Percentiles rank a stretch among this genome's conserved stretches.
phyloP scores from a whole-genome alignment of 2,888 invertebrate species.

The Meliscaeva auricollis region DNA sequence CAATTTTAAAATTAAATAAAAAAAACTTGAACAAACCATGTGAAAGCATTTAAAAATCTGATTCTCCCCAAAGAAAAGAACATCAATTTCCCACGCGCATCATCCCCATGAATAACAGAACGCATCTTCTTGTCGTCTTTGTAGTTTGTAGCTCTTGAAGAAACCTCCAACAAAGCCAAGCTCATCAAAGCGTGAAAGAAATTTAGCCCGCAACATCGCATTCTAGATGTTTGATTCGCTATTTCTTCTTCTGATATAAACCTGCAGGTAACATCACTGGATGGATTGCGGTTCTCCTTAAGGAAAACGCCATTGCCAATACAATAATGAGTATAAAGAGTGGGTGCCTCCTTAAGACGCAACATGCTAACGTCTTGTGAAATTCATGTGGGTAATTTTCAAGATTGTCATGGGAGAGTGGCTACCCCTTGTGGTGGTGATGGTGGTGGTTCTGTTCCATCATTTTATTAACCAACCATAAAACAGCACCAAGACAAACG shows the following conservation, averaged over 20 bases:
- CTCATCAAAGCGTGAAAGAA: slow-evolving; percentile 32
- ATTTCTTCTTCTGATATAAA: not conserved
- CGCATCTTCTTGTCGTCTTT: slow-evolving; percentile 18
- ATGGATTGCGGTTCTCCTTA: slow-evolving; percentile 60
- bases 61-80: slow-evolving; percentile 10
- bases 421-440: slow-evolving; percentile 50
- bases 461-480: slow-evolving; percentile 57
- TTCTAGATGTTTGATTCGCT: slow-evolving; percentile 70
- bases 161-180: not conserved
- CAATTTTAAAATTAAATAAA: slow-evolving; percentile 5
- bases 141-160: not conserved
- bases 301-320: slow-evolving; percentile 43
- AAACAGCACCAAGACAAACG: slow-evolving; percentile 53
- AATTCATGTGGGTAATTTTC: slow-evolving; percentile 71
- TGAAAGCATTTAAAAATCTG: slow-evolving; percentile 11
- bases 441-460: slow-evolving; percentile 21
- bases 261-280: not conserved
- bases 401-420: slow-evolving; percentile 74
- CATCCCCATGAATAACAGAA: slow-evolving; percentile 26
- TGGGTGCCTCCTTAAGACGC: slow-evolving; percentile 69
- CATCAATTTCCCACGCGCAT: slow-evolving; percentile 10
- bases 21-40: slow-evolving; percentile 11
- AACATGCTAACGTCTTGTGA: slow-evolving; percentile 60
- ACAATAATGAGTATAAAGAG: slow-evolving; percentile 17
- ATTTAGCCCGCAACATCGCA: slow-evolving; percentile 54